phyloP scores from a whole-genome alignment of 1,140 invertebrate genomes.

The Ips nitidus region DNA sequence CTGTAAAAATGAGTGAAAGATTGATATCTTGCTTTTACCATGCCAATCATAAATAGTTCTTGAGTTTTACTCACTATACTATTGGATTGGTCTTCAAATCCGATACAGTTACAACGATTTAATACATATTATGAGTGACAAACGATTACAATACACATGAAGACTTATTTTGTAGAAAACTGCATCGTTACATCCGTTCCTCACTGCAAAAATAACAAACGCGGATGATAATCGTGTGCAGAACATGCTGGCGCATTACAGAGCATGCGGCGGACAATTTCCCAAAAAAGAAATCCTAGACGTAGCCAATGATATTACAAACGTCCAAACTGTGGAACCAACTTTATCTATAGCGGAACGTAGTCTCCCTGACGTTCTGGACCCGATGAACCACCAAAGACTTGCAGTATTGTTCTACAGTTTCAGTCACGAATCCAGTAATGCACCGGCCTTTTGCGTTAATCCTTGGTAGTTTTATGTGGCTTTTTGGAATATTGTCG shows the following conservation, averaged over 20 bases:
- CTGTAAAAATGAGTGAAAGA: constrained; percentile 43
- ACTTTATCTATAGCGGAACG: not conserved
- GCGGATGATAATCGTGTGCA: constrained; percentile 68
- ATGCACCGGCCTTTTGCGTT: constrained; percentile 85
- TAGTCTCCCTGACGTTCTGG: constrained; percentile 72
- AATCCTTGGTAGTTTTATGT: constrained; percentile 72
- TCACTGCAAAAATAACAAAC: constrained; percentile 67
- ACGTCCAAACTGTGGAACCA: not conserved
- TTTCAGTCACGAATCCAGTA: constrained; percentile 77
- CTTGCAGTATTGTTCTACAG: constrained; percentile 91
- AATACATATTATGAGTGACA: no score
- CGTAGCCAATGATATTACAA: constrained; percentile 7
- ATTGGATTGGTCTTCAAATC: no score
- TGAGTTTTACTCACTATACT: no score
- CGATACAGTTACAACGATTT: no score
- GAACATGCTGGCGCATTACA: constrained; percentile 77
- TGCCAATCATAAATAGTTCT: no score
- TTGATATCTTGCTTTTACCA: no score
- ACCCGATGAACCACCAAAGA: constrained; percentile 84
- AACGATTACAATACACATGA: no score
- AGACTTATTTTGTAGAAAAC: no score
- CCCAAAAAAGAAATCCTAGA: constrained; percentile 49
- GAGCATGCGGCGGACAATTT: constrained; percentile 78
- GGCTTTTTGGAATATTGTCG: not conserved
- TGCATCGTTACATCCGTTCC: constrained; percentile 68